These are phyloP conservation scores for Malurus alboscapulatus DNA, from an alignment of 2,113 vertebrate genomes.

Conservation along the genomic window DNA sequence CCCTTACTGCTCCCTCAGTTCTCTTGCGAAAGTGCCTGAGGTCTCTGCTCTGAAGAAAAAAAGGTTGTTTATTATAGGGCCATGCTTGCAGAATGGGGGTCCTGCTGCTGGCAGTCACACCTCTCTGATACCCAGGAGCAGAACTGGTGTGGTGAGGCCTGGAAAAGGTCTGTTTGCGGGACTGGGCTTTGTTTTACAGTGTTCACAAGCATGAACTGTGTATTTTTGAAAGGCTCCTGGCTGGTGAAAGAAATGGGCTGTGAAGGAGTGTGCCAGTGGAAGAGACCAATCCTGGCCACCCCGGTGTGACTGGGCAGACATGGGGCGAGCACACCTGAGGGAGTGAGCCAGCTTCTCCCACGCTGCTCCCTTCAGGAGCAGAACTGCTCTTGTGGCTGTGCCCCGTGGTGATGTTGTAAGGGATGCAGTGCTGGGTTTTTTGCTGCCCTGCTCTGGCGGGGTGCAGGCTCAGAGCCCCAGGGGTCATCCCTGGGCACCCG, in stretches of 20 bases:
- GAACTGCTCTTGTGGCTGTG: neutral
- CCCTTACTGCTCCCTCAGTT: neutral
- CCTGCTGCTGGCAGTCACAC: neutral
- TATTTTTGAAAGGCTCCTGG: neutral
- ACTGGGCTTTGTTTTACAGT: neutral
- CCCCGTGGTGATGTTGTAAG: rapidly evolving
- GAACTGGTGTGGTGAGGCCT: neutral
- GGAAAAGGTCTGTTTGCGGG: neutral
- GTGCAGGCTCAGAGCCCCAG: neutral
- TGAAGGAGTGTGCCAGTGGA: neutral
- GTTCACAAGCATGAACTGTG: neutral
- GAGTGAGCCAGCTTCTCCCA: neutral
- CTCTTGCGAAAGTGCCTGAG: neutral
- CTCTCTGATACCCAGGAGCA: neutral
- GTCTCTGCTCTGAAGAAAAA: neutral
- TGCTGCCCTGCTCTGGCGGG: rapidly evolving
- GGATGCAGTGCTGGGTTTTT: neutral
- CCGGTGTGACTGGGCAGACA: neutral
- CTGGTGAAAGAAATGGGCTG: neutral
- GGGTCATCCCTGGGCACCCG: neutral
- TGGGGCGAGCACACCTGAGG: neutral
- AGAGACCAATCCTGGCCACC: neutral
- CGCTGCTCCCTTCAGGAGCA: neutral
- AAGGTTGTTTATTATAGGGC: neutral
- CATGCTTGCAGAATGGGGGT: neutral